Base-by-base conservation (phyloP, 2,888 invertebrate species). In the Onthophagus sagittarius region DNA sequence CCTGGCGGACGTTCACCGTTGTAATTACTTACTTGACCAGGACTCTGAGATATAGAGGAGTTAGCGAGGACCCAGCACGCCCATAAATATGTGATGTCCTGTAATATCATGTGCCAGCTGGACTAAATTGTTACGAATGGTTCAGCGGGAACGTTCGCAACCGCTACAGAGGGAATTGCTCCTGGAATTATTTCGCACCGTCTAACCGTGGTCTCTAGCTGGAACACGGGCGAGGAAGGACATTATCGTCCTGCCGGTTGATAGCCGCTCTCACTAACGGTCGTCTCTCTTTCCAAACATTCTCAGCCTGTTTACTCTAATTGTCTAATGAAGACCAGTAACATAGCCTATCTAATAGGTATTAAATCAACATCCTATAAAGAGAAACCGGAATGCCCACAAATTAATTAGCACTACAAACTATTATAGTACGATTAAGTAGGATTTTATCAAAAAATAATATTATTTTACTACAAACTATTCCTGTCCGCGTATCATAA, bases 51-150 rank as follows among this genome's bases (percentile, higher is more conserved):
- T 79, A 79, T 79, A 79, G 79, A 79, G 79, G 79, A 79, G 79
- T 78, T 79, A 78, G 78, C 76, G 79, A 77, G 77, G 80, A 77
- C 81, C 83, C 82, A 80, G 82, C 80, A 79, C 82, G 82, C 81
- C 84, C 84, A 85, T 85, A 85, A 85, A 85, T 85, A 85, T 84
- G 83, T 85, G 84, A 85, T 85, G 85, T 83, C 82, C 83, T 83
- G 84, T 85, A 85, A 85, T 85, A 85, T 84, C 85, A 85, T 84
- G 85, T 85, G 85, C 85, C 85, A 85, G 85, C 84, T 85, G 84
- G 83, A 82, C 82, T 83, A 85, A 85, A 85, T 85, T 85, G 85
- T 85, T 85, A 85, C 85, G 84, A 85, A 85, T 85, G 85, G 84
- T 80, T 71, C 75, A 69, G 82, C 80, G 78, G 80, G 81, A 81